A percentile compares a stretch with the other conserved stretches of the same genome.
phyloP scores from a whole-genome alignment of 1,140 invertebrate species.

The Drosophila pruinosa region DNA sequence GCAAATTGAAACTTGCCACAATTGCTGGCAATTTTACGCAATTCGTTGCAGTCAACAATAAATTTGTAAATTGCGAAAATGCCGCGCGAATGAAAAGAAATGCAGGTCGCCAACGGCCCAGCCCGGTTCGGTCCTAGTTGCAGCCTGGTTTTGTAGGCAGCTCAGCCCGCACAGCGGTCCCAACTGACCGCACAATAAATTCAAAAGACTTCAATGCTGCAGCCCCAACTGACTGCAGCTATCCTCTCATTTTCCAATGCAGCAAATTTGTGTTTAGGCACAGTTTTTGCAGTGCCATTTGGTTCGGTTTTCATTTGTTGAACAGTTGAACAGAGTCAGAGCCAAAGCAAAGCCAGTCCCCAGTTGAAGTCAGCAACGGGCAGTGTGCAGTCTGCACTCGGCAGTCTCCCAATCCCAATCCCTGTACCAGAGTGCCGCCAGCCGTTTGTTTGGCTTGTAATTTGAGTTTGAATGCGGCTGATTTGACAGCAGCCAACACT shows the following conservation, averaged over 20 bases:
- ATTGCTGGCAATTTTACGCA: slow-evolving; percentile 76
- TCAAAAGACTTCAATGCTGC: slow-evolving; percentile 49
- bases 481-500: slow-evolving; percentile 77
- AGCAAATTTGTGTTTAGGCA: slow-evolving; percentile 57
- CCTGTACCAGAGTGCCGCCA: slow-evolving; percentile 10
- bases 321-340: slow-evolving; percentile 1
- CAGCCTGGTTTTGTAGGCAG: not conserved
- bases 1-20: slow-evolving; percentile 76
- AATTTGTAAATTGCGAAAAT: slow-evolving; percentile 69
- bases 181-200: slow-evolving; percentile 64
- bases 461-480: slow-evolving; percentile 79
- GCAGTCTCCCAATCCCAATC: slow-evolving; percentile 10
- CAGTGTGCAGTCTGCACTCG: slow-evolving; percentile 5
- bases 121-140: too few species aligned
- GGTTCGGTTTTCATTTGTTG: slow-evolving; percentile 48
- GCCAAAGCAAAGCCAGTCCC: not conserved
- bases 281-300: slow-evolving; percentile 44
- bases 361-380: slow-evolving; percentile 5
- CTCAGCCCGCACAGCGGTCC: slow-evolving; percentile 3
- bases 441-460: slow-evolving; percentile 63
- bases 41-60: slow-evolving; percentile 79
- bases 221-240: slow-evolving; percentile 10
- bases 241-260: slow-evolving; percentile 30
- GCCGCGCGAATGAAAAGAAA: slow-evolving; percentile 54
- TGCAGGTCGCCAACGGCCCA: slow-evolving; percentile 59